Conservation (phyloP, 2,888 invertebrate species). For the Drosophila mimetica region DNA sequence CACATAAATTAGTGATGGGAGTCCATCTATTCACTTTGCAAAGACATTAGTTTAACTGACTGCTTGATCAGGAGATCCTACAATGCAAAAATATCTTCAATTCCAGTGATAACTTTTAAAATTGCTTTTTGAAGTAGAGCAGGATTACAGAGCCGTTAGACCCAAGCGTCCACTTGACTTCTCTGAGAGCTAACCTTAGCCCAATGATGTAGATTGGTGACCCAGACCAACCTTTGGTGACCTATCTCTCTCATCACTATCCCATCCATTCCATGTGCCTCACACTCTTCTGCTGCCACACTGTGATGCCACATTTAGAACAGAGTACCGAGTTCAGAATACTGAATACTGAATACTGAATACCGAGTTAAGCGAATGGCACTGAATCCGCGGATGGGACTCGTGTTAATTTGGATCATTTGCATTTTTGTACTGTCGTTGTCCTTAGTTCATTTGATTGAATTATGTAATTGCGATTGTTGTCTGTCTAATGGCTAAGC, state of each 20-base stretch:
- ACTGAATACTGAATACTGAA: slow-evolving; percentile 4
- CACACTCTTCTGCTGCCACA: not conserved
- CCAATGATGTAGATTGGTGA: not conserved
- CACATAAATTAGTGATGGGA: too few species aligned
- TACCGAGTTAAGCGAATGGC: slow-evolving; percentile 23
- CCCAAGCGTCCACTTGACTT: too few species aligned
- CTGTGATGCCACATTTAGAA: slow-evolving; percentile 4
- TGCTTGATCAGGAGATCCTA: too few species aligned
- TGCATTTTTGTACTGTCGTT: slow-evolving; percentile 53
- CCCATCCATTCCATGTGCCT: not conserved
- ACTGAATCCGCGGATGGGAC: slow-evolving; percentile 31
- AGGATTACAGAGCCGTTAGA: too few species aligned
- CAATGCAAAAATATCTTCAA: not conserved
- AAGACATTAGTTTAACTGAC: not conserved
- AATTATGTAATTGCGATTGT: slow-evolving; percentile 73
- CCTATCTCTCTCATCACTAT: not conserved
- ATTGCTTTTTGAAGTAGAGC: too few species aligned
- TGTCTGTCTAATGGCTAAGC: slow-evolving; percentile 69
- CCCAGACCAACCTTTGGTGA: not conserved
- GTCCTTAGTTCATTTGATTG: slow-evolving; percentile 73
- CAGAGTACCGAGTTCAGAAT: slow-evolving; percentile 10
- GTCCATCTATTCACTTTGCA: too few species aligned
- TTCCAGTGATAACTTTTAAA: not conserved
- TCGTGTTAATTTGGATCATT: slow-evolving; percentile 51
- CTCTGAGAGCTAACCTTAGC: not conserved